phyloP scores from a whole-genome alignment of 2,113 vertebrate genomes.

The Monarcha castaneiventris region DNA sequence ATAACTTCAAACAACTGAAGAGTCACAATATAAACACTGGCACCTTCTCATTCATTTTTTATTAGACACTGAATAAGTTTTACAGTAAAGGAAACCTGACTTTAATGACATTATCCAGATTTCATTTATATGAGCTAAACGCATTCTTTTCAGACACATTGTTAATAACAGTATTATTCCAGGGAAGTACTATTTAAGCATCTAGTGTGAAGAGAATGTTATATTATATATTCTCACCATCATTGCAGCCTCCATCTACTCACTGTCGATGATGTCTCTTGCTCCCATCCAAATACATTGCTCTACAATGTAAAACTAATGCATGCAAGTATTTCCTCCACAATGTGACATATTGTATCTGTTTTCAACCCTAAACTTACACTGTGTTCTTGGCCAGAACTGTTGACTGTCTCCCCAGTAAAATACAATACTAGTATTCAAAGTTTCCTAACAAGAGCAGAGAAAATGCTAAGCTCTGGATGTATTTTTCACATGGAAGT shows the following conservation, averaged over 20 bases:
- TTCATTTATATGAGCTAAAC: background rate
- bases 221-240: background rate
- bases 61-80: background rate
- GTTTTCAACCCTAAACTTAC: background rate
- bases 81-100: background rate
- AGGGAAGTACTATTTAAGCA: background rate
- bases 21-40: background rate
- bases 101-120: background rate
- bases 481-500: background rate
- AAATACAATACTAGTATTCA: background rate
- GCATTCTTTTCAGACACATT: background rate
- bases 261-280: background rate
- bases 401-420: background rate
- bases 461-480: background rate
- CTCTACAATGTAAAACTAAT: background rate
- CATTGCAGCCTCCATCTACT: background rate
- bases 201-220: background rate
- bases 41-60: background rate
- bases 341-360: background rate
- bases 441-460: background rate
- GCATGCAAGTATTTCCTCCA: fast-evolving
- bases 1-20: background rate
- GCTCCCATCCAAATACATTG: background rate
- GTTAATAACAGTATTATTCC: background rate
- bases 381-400: background rate